Base-by-base conservation (phyloP, 2,113 vertebrate species). In the Mellivora capensis region DNA sequence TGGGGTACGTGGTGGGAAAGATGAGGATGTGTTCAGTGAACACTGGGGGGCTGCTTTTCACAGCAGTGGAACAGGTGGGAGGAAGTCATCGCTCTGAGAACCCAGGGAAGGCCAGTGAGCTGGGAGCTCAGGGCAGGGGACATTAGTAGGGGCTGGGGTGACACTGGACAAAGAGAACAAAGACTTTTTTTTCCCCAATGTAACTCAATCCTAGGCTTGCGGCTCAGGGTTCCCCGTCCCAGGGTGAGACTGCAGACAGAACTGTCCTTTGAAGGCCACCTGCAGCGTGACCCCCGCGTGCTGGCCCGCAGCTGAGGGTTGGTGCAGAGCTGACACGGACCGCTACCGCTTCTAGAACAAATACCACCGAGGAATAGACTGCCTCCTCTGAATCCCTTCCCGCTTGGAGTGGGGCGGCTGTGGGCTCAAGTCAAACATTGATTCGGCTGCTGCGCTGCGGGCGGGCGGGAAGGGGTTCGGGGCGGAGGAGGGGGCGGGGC, bases 381-480 rank as follows among this genome's bases (percentile, higher is more conserved):
- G 93, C 97, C 76, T 97, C 77, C 67, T 94, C 97, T 97, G 98
- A 98, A 98, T 98, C 98, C 97, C 97, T 98, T 98, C 96, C 97
- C 97, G 97, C 97, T 96, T 98, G 98, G 97, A 96, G 96, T 95
- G 94, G 91, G 97, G 96, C 17, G 13, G 97, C 97, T 98, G 96
- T 97, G 97, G 97, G 96, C 98, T 96, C 97, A 98, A 98, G 96
- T 98, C 98, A 98, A 99, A 98, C 98, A 98, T 98, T 97, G 97
- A 98, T 98, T 99, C 98, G 98, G 98, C 98, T 98, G 98, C 97
- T 87, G n/a, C n/a, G n/a, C n/a, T n/a, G n/a, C n/a, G n/a, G n/a
- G n/a, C n/a, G n/a, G 98, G 80, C 97, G 25, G 6, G 91, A 96
- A 98, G 94, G 83, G 87, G 88, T 84, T 86, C n/a, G 0, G 85